These are phyloP conservation scores for Onchidella celtica DNA, from an alignment of 2,888 invertebrate species.

Conservation along the genomic window DNA sequence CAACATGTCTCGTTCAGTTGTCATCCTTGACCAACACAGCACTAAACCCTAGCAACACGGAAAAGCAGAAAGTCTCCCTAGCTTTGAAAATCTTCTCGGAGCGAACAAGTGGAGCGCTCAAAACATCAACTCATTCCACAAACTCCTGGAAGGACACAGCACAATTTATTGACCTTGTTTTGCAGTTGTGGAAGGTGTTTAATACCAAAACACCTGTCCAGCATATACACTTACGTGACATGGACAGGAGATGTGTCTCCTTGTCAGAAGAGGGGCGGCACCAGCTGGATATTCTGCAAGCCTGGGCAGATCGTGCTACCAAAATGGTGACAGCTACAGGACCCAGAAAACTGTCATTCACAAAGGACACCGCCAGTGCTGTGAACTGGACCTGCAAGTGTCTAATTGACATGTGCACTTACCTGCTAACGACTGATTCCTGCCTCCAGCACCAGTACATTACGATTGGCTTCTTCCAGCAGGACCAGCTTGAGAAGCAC, in stretches of 20 bases:
- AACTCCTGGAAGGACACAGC: neutral
- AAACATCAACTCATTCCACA: neutral
- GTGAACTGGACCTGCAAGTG: neutral
- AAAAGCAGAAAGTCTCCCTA: constrained; percentile 2
- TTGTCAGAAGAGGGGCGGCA: neutral
- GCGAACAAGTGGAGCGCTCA: neutral
- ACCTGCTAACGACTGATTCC: neutral
- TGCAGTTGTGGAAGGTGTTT: neutral
- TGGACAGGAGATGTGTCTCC: neutral
- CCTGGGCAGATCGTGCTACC: neutral
- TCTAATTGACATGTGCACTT: neutral
- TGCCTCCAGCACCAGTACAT: neutral
- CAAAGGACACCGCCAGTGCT: neutral
- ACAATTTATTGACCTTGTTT: neutral
- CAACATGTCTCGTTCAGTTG: neutral
- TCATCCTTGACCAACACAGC: neutral
- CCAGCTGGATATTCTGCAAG: neutral
- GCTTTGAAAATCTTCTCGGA: no score
- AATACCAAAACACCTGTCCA: constrained; percentile 18
- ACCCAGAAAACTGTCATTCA: neutral
- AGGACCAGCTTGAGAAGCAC: neutral
- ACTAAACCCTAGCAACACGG: neutral
- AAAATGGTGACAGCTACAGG: neutral
- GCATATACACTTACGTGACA: neutral
- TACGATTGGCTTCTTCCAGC: neutral